Percentiles rank a stretch among this genome's conserved stretches.
Evolutionary conservation across 1,140 invertebrate species (phyloP).

Genomic region (Sarcophaga bullata): DNA sequence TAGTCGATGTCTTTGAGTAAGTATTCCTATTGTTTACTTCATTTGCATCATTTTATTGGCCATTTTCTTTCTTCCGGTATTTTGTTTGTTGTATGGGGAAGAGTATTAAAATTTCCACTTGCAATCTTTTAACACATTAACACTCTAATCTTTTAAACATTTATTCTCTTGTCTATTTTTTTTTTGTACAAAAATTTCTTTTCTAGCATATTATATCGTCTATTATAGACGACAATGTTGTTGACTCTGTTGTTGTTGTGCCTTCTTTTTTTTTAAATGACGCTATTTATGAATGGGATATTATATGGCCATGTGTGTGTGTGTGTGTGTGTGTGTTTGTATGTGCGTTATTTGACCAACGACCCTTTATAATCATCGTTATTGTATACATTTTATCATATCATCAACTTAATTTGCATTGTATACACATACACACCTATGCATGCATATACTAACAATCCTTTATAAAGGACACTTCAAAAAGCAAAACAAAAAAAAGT

Average conservation of each 20-base stretch:
- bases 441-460: slow-evolving; percentile 8
- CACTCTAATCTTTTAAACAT: slow-evolving; percentile 26
- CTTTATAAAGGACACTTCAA: not conserved
- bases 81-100: not conserved
- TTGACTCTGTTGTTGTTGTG: not conserved
- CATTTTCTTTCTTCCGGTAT: not conserved
- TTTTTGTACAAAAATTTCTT: not conserved
- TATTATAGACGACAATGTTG: no score
- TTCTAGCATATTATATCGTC: not conserved
- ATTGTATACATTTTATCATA: slow-evolving; percentile 41
- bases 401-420: slow-evolving; percentile 38
- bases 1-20: not conserved
- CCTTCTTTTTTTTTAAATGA: not conserved
- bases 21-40: not conserved
- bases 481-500: not conserved
- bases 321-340: not conserved
- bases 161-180: not conserved
- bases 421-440: slow-evolving; percentile 27
- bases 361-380: slow-evolving; percentile 31
- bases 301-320: not conserved
- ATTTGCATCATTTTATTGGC: not conserved
- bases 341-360: slow-evolving; percentile 10
- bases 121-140: slow-evolving; percentile 15
- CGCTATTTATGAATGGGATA: slow-evolving; percentile 17
- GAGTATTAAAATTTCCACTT: not conserved